Evolutionary conservation across 2,888 invertebrate species (phyloP).

Genomic region (Calameuta filiformis): DNA sequence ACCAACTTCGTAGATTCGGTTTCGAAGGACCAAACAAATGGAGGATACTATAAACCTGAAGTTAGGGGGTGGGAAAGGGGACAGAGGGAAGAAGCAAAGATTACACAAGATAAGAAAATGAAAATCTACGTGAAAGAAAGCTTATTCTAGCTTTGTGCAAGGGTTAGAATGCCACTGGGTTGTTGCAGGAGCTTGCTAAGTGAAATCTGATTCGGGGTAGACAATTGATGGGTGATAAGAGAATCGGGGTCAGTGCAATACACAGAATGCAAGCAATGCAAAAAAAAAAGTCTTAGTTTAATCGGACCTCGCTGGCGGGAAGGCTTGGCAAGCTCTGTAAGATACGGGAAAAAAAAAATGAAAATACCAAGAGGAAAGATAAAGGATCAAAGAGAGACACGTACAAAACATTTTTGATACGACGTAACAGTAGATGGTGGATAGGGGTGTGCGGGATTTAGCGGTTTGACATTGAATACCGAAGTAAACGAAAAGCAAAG

Average conservation of each 20-base stretch:
- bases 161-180: not conserved
- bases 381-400: slow-evolving; percentile 14
- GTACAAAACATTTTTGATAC: slow-evolving; percentile 6
- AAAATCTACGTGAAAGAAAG: too few relatives aligned
- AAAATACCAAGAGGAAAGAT: slow-evolving; percentile 9
- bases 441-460: slow-evolving; percentile 13
- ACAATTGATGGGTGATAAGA: not conserved
- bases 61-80: too few relatives aligned
- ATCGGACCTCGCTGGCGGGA: not conserved
- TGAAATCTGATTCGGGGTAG: not conserved
- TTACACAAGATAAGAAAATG: too few relatives aligned
- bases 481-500: slow-evolving; percentile 17
- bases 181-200: too few relatives aligned
- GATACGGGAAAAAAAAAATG: not conserved
- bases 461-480: not conserved
- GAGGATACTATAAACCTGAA: too few relatives aligned
- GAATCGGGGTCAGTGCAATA: not conserved
- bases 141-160: too few relatives aligned
- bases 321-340: not conserved
- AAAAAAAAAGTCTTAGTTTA: too few relatives aligned
- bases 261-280: not conserved
- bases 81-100: too few relatives aligned
- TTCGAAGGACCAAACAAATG: too few relatives aligned
- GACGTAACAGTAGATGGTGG: slow-evolving; percentile 35
- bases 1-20: too few relatives aligned